Evolutionary conservation across 2,797 vertebrate genomes (phyloP), one percentile per base, ranked within the genome.

Genomic region (Pogoniulus pusillus): DNA sequence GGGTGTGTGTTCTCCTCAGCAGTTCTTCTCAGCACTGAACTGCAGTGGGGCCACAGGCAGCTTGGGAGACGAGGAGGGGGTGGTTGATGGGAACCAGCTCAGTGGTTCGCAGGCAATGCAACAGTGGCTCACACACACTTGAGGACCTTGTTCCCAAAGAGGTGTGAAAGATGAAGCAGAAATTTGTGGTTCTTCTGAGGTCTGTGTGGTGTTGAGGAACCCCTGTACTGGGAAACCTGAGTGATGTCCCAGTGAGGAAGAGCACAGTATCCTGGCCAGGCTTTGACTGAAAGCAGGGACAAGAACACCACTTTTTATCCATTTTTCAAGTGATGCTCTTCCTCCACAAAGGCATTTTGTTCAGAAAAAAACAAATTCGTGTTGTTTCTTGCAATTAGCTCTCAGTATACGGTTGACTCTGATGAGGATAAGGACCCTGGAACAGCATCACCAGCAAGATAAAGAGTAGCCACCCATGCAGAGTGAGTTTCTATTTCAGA

Each of bases 121-220:
- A 3, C 4, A 23, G 6, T 6, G 0, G 0, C 26, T 12, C 24
- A 6, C 27, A 30, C 4, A 3, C 1, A 14, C 18, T 1, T 4
- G 10, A 79, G 53, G 14, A n/a, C 19, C 20, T 23, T 0, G 0
- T 32, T 19, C 35, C 51, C 29, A 22, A 45, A 66, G 6, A 18
- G 22, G 4, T 22, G 9, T 5, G 14, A 58, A 65, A 59, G 9
- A 26, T 6, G 6, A 10, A 32, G 4, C 41, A 68, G 26, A 34
- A 60, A 49, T 57, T 0, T 13, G 14, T 19, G 53, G 10, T 10
- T 72, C 34, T 37, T 51, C 54, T 43, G 39, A 74, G 16, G 12
- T 34, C 18, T 47, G 1, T 0, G 0, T 6, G 34, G n/a, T 16
- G 70, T 63, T n/a, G 62, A n/a, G 37, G 23, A 47, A 19, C 2